Evolutionary conservation across 2,797 vertebrate genomes (phyloP), one percentile per base, ranked within the genome.

Genomic region (Thripadectes ignobilis): DNA sequence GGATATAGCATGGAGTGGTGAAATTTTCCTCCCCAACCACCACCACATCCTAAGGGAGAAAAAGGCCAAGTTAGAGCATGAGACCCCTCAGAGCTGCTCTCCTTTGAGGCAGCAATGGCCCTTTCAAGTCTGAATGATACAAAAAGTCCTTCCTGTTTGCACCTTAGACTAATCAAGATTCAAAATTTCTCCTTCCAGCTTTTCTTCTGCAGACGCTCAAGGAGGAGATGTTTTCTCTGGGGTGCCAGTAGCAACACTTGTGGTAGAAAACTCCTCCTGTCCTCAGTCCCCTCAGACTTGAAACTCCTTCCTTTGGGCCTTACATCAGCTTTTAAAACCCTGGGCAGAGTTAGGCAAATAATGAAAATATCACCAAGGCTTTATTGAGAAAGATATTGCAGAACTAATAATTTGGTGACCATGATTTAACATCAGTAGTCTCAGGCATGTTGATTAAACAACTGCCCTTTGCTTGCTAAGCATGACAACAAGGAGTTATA

Each of bases 1-100:
- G 99, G 95, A 99, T 98, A 80, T 99, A 99, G 96, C 99, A 99
- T 0, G 99, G 99, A 1, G 99, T 99, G 43, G 99, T 99, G 97
- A 99, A 99, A 95, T 99, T 99, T 85, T 99, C 99, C 80, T 99
- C 99, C 30, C 99, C 99, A 0, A 99, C 99, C 51, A 99, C 98
- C 92, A 99, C 99, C 69, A 99, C 99, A 14, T 99, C 99, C 99
- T 99, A 86, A 9, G 51, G 66, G 21, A 75, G 26, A 85, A 93
- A 77, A n/a, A 77, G 19, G 41, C 34, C 80, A 55, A n/a, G 49
- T 96, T 92, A 96, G 43, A 38, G 32, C 51, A 62, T 6, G 7
- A 0, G 10, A 34, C 3, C 5, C 10, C 32, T 27, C 39, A n/a
- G 34, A 76, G 16, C 7, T 63, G 17, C 57, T 82, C 9, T 65